Conservation (phyloP, 2,113 vertebrate species). For the Poicephalus meyeri region DNA sequence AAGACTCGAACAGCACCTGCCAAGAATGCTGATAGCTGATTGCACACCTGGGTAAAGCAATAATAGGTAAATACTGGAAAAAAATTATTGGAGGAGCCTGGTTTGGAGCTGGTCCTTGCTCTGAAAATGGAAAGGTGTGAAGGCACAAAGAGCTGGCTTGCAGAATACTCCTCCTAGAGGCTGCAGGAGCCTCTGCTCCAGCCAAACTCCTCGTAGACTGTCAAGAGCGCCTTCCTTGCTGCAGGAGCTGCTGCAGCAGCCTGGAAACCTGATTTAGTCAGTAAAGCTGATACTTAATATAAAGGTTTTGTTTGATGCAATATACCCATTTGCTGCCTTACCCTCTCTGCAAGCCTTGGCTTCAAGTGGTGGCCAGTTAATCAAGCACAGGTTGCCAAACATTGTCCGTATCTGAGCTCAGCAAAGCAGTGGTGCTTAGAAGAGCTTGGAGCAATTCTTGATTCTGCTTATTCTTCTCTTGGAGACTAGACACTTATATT, state of each 20-base stretch:
- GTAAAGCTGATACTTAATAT: background rate
- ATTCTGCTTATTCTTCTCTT: background rate
- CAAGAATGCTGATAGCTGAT: background rate
- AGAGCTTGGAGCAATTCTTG: background rate
- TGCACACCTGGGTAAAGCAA: background rate
- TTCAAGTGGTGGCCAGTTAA: background rate
- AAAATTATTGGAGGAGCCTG: background rate
- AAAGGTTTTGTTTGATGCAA: background rate
- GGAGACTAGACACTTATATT: background rate
- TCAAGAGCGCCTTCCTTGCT: background rate
- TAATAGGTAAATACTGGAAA: background rate
- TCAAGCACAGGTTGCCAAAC: background rate
- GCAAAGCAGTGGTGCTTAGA: background rate
- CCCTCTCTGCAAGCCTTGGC: background rate
- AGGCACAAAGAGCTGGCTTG: background rate
- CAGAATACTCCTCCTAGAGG: background rate
- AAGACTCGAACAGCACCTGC: background rate
- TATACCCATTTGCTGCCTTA: background rate
- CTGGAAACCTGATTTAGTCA: background rate
- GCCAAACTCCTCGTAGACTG: background rate
- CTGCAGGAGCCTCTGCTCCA: background rate
- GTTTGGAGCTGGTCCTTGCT: background rate
- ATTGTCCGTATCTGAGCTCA: background rate
- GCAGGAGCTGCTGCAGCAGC: background rate
- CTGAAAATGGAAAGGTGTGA: background rate